Evolutionary conservation across 2,888 invertebrate genomes (phyloP), one percentile per base, ranked within the genome.

Genomic region (Gonocerus acuteangulatus): DNA sequence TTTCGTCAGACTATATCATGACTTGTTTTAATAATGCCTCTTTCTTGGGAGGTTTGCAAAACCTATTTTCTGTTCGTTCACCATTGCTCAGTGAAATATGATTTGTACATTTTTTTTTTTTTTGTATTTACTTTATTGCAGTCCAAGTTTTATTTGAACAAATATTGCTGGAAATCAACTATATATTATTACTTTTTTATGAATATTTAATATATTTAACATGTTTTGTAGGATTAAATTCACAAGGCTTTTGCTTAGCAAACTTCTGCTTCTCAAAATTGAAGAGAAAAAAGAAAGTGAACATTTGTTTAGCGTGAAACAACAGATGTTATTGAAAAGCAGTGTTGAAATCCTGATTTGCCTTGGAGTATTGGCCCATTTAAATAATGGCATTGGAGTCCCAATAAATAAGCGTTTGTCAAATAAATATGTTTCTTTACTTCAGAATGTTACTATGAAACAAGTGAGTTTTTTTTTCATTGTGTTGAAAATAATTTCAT

Each of bases 341-440:
- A 77, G 80, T 67, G 75, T 86, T 66, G 82, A 85, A 72, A 75
- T 85, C 65, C 71, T 85, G 45, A 74, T 82, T 21, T 80, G 79
- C 36, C 74, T 88, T 62, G 88, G 87, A 48, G 76, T 89, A 61
- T 77, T 81, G 62, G 80, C 82, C 13, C 80, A 82, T 71, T 73
- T 89, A 27, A 75, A 83, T 67, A 81, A 82, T 27, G 86, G 85
- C 1, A 74, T 86, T 47, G 86, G 85, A 27, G 73, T 83, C 63
- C 76, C 76, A 3, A 56, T 75, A 34, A 69, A 70, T 23, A 57
- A 60, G 47, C 54, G 61, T 45, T 51, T 61, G 22, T 23, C 62
- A 27, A 44, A 56, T 22, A 32, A 21, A 27, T 16, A 34, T 13
- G 16, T 61, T 9, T 2, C 45, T 2, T 7, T 48, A 13, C 27